Conservation (phyloP, 1,140 invertebrate species). For the Caerostris darwini region DNA sequence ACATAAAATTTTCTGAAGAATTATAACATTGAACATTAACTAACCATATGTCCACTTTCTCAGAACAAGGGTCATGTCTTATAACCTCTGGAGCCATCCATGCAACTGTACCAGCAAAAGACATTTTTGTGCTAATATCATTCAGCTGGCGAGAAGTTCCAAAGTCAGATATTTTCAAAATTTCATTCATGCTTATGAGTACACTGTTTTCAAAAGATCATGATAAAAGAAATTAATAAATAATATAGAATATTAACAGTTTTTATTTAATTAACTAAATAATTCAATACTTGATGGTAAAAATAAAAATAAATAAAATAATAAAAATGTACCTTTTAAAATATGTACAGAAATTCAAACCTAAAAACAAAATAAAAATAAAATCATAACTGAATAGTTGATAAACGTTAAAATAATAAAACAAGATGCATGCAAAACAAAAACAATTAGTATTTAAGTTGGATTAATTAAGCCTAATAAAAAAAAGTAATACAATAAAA, state of each 20-base stretch:
- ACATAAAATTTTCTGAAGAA: too few species aligned
- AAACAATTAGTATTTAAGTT: neutral
- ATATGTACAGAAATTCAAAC: slow-evolving; percentile 69
- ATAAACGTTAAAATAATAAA: neutral
- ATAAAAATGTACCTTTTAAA: slow-evolving; percentile 62
- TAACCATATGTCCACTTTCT: slow-evolving; percentile 97
- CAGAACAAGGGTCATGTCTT: slow-evolving; percentile 96
- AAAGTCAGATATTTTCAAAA: slow-evolving; percentile 98
- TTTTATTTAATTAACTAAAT: neutral
- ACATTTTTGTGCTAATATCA: slow-evolving; percentile 97
- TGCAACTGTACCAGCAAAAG: slow-evolving; percentile 97
- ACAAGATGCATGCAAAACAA: neutral
- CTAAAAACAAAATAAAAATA: slow-evolving; percentile 67
- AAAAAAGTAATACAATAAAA: neutral
- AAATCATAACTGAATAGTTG: slow-evolving; percentile 51
- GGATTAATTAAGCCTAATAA: too few species aligned
- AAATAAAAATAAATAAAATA: slow-evolving; percentile 45
- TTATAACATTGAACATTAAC: slow-evolving; percentile 67
- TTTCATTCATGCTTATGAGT: slow-evolving; percentile 93
- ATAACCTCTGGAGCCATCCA: slow-evolving; percentile 99
- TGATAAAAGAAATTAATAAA: neutral
- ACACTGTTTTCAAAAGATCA: slow-evolving; percentile 74
- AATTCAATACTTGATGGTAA: neutral
- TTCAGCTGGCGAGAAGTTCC: slow-evolving; percentile 97
- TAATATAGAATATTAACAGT: neutral